phyloP scores from a whole-genome alignment of 2,888 invertebrate species.

The Lobophora halterata region DNA sequence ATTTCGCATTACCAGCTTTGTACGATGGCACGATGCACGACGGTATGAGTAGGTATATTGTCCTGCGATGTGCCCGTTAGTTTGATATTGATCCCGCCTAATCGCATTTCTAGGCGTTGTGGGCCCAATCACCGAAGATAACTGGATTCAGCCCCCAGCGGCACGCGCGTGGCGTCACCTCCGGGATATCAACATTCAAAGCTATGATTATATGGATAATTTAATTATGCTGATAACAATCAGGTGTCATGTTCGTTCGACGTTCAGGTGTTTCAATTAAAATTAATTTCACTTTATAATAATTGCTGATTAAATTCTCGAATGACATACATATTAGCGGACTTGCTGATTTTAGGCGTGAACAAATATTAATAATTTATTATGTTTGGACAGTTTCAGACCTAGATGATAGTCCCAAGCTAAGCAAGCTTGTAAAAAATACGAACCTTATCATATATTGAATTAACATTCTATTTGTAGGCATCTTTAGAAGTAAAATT shows the following conservation, averaged over 20 bases:
- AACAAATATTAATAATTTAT: too few relatives aligned
- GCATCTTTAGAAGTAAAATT: too few relatives aligned
- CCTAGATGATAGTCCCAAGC: too few relatives aligned
- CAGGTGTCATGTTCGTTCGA: constrained; percentile 12
- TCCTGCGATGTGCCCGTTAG: constrained; percentile 23
- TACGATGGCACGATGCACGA: constrained; percentile 1
- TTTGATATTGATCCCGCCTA: constrained; percentile 47
- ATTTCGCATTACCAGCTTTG: too few relatives aligned
- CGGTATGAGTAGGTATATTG: too few relatives aligned
- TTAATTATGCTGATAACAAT: constrained; percentile 37
- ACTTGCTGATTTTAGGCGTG: too few relatives aligned
- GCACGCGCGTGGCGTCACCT: constrained; percentile 51
- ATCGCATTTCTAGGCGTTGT: constrained; percentile 65
- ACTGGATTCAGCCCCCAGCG: constrained; percentile 61
- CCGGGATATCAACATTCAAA: constrained; percentile 49
- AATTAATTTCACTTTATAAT: not conserved
- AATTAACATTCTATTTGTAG: too few relatives aligned
- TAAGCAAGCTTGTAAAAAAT: too few relatives aligned
- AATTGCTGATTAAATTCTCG: too few relatives aligned
- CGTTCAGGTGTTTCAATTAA: not conserved
- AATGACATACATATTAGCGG: too few relatives aligned
- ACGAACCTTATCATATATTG: too few relatives aligned
- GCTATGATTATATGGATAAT: constrained; percentile 52
- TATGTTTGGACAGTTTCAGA: too few relatives aligned
- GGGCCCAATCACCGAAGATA: constrained; percentile 65